Conservation (phyloP, 2,113 vertebrate genomes). For the Emydocephalus ijimae region DNA sequence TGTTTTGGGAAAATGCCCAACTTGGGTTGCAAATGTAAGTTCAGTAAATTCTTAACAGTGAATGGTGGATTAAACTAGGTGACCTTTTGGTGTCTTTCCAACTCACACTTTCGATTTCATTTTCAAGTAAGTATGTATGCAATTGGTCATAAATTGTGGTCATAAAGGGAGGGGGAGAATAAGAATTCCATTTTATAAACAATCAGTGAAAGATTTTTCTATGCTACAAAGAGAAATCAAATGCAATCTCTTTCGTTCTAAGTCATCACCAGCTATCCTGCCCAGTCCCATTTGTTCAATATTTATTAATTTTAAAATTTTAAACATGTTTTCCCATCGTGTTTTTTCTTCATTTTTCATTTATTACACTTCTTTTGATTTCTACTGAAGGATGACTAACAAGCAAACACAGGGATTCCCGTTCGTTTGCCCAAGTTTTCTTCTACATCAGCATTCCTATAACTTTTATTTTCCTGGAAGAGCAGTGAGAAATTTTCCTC, state of each 20-base stretch:
- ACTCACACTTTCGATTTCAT: neutral
- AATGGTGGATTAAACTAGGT: neutral
- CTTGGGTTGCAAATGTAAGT: neutral
- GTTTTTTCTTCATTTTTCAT: neutral
- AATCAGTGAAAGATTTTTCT: neutral
- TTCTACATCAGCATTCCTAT: neutral
- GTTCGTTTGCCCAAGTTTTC: neutral
- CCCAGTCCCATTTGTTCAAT: neutral
- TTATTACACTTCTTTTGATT: neutral
- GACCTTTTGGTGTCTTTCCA: neutral
- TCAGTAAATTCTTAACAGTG: neutral
- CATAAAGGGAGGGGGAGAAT: neutral
- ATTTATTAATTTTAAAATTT: neutral
- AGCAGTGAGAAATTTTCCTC: neutral
- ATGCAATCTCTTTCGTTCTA: neutral
- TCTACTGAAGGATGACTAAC: neutral
- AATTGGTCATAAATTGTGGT: neutral
- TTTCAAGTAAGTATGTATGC: neutral
- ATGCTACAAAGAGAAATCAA: neutral
- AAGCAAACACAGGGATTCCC: neutral
- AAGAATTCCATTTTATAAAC: neutral
- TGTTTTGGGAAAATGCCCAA: neutral
- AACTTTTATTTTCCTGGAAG: conserved; percentile 16
- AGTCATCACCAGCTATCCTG: neutral
- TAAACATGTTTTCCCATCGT: neutral